phyloP scores from a whole-genome alignment of 2,797 vertebrate genomes.

The Columba guinea region DNA sequence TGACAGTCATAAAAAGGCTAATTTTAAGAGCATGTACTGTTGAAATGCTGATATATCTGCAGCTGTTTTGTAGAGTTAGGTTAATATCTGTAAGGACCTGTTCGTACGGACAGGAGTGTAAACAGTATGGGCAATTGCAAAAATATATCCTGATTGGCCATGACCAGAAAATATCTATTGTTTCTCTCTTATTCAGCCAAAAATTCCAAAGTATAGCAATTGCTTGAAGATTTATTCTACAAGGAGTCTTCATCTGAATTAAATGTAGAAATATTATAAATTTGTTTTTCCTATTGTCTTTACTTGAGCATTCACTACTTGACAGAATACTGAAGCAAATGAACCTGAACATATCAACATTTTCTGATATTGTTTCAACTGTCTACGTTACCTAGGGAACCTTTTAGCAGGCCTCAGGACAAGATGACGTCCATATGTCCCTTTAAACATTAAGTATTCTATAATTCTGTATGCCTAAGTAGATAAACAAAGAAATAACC shows the following conservation, averaged over 20 bases:
- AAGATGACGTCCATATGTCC: not conserved
- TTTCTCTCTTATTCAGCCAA: not conserved
- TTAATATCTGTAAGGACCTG: not conserved
- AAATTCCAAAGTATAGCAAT: not conserved
- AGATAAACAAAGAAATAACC: not conserved
- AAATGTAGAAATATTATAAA: not conserved
- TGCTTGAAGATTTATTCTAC: not conserved
- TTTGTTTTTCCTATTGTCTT: not conserved
- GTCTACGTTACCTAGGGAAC: not conserved
- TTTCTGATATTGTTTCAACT: not conserved
- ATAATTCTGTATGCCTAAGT: not conserved
- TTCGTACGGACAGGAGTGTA: not conserved
- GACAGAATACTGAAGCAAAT: not conserved
- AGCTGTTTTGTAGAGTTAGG: not conserved
- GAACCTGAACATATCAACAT: not conserved
- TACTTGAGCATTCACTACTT: not conserved
- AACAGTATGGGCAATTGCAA: not conserved
- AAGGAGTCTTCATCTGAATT: not conserved
- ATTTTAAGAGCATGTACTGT: not conserved
- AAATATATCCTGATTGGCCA: not conserved
- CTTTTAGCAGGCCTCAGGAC: not conserved
- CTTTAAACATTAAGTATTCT: not conserved
- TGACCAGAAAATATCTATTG: not conserved
- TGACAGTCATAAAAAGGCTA: not conserved
- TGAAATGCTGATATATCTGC: not conserved